Conservation (phyloP, 1,140 invertebrate genomes). For the Idris sp. region DNA sequence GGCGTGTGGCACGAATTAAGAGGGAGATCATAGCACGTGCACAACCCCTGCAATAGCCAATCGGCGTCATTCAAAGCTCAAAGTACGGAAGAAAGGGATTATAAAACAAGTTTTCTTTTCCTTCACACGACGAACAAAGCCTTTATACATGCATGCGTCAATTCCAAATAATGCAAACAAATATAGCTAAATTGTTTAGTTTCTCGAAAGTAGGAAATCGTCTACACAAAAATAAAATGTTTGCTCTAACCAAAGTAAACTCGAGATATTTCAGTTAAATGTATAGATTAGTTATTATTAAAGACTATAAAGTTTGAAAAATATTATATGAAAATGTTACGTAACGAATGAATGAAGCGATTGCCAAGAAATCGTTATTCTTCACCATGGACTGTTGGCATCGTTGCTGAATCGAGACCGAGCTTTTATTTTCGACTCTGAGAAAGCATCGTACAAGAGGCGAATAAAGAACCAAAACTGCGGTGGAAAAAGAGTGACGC, state of each 20-base stretch:
- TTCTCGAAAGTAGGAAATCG: conserved; percentile 24
- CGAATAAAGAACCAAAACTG: conserved; percentile 73
- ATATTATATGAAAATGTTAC: conserved; percentile 8
- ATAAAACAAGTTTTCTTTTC: conserved; percentile 55
- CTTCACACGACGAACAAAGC: conserved; percentile 59
- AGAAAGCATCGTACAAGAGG: conserved; percentile 60
- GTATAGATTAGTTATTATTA: too few relatives aligned
- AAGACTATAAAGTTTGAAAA: too few relatives aligned
- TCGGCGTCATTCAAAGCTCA: conserved; percentile 46
- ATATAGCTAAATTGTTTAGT: conserved; percentile 26
- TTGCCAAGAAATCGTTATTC: conserved; percentile 52
- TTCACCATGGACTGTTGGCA: conserved; percentile 55
- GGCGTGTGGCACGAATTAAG: conserved; percentile 60
- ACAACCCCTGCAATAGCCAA: conserved; percentile 36
- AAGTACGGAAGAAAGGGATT: conserved; percentile 52
- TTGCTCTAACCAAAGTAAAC: too few relatives aligned
- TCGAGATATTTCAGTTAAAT: too few relatives aligned
- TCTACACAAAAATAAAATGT: background rate
- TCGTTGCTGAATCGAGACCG: conserved; percentile 53
- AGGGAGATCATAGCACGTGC: conserved; percentile 58
- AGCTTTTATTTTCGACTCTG: conserved; percentile 60
- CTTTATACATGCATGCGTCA: conserved; percentile 52
- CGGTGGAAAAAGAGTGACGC: conserved; percentile 74
- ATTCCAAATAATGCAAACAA: conserved; percentile 47
- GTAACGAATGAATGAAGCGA: conserved; percentile 21